phyloP scores from a whole-genome alignment of 2,113 vertebrate species.

The Pterocles burchelli region DNA sequence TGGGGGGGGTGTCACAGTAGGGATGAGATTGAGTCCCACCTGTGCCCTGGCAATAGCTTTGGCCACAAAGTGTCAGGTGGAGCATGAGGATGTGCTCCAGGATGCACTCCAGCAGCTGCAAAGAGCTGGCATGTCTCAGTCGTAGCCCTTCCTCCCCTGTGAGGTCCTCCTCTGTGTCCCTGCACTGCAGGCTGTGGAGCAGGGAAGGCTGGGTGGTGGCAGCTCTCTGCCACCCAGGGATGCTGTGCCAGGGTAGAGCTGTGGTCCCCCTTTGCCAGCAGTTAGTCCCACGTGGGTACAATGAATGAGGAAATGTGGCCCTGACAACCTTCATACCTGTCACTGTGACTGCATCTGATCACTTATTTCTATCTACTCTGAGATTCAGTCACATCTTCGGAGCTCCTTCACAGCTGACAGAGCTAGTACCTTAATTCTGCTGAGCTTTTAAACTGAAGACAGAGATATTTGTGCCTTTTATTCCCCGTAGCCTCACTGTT shows the following conservation, averaged over 20 bases:
- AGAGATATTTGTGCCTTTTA: background rate
- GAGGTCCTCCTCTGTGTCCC: background rate
- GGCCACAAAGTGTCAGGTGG: background rate
- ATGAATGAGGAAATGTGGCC: rapidly evolving
- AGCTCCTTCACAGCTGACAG: background rate
- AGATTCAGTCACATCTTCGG: background rate
- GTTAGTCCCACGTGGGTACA: rapidly evolving
- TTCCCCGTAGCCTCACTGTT: rapidly evolving
- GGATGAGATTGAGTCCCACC: background rate
- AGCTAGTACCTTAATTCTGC: background rate
- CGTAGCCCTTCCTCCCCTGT: background rate
- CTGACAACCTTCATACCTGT: background rate
- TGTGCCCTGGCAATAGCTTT: background rate
- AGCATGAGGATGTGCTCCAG: background rate
- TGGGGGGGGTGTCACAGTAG: no score
- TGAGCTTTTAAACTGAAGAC: background rate
- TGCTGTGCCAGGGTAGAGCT: background rate
- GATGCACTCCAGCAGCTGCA: background rate
- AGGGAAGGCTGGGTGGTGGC: background rate
- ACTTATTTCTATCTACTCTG: background rate
- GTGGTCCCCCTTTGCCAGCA: background rate
- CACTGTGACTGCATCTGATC: no score
- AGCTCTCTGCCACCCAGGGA: background rate
- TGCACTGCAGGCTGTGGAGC: rapidly evolving
- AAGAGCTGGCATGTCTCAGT: background rate